Evolutionary conservation across 2,797 vertebrate species (phyloP).

Genomic region (Ispidina picta): DNA sequence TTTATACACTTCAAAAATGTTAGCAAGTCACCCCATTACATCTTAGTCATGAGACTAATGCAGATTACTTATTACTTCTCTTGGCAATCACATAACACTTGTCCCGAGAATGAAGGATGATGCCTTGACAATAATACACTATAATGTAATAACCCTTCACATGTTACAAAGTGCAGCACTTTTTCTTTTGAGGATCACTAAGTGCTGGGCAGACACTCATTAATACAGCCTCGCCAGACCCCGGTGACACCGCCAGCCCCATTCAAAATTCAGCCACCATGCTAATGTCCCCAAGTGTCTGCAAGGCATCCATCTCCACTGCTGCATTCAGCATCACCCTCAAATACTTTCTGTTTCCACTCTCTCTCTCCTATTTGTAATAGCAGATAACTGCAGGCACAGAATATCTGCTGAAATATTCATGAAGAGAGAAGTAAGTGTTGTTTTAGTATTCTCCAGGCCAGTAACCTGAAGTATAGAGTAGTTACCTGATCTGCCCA

Average conservation of each 20-base stretch:
- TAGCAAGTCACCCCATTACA: conserved; percentile 60
- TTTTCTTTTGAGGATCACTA: conserved; percentile 60
- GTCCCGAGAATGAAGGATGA: conserved; percentile 63
- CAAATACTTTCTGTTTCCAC: background rate
- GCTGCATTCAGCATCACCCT: background rate
- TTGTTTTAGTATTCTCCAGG: conserved; percentile 52
- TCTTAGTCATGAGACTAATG: conserved; percentile 62
- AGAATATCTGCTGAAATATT: conserved; percentile 23
- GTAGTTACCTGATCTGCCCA: conserved; percentile 15
- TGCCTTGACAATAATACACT: conserved; percentile 62
- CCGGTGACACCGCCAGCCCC: background rate
- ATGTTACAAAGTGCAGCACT: conserved; percentile 49
- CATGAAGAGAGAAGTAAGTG: conserved; percentile 26
- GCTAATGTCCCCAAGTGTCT: accelerated
- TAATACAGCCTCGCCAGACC: background rate
- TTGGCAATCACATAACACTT: conserved; percentile 63
- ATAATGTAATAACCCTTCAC: conserved; percentile 68
- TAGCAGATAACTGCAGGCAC: conserved; percentile 1
- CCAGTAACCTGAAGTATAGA: background rate
- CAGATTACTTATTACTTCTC: conserved; percentile 64
- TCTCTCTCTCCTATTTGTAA: background rate
- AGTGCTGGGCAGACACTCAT: conserved; percentile 50
- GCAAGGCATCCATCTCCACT: background rate
- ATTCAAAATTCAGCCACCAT: background rate
- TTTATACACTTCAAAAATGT: conserved; percentile 52